Evolutionary conservation across 2,888 invertebrate genomes (phyloP).

Genomic region (Subacronicta megacephala): DNA sequence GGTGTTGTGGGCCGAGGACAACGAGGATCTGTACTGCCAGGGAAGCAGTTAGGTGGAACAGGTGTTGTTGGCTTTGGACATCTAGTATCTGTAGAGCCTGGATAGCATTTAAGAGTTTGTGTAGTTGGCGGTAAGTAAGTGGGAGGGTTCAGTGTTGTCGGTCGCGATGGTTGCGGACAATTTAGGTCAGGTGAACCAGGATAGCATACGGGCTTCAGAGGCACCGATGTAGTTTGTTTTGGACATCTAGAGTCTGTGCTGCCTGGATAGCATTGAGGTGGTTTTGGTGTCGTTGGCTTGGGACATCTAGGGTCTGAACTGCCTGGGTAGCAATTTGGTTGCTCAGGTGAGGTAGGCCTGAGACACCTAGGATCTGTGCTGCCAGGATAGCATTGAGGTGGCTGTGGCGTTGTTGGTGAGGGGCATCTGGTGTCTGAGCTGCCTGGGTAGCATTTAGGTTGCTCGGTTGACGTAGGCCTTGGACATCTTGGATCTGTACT

Average conservation of each 20-base stretch:
- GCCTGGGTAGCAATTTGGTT: conserved; percentile 63
- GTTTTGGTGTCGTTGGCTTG: conserved; percentile 52
- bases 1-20: conserved; percentile 61
- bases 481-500: conserved; percentile 54
- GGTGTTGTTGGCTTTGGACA: conserved; percentile 63
- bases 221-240: conserved; percentile 43
- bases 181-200: conserved; percentile 23
- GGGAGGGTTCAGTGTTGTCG: conserved; percentile 44
- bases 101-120: conserved; percentile 39
- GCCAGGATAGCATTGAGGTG: conserved; percentile 58
- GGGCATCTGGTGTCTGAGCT: conserved; percentile 39
- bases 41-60: conserved; percentile 58
- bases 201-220: no score
- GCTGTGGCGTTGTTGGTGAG: conserved; percentile 17
- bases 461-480: conserved; percentile 43
- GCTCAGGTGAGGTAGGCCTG: conserved; percentile 53
- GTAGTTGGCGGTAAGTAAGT: conserved; percentile 66
- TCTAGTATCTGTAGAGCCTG: conserved; percentile 53
- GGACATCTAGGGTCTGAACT: conserved; percentile 61
- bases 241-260: conserved; percentile 54
- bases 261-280: conserved; percentile 66
- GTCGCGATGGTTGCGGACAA: conserved; percentile 3
- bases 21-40: conserved; percentile 51
- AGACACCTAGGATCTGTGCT: conserved; percentile 67
- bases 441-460: conserved; percentile 38